These are phyloP conservation scores for Temnothorax rugatulus DNA, from an alignment of 2,888 invertebrate species.

Conservation along the genomic window DNA sequence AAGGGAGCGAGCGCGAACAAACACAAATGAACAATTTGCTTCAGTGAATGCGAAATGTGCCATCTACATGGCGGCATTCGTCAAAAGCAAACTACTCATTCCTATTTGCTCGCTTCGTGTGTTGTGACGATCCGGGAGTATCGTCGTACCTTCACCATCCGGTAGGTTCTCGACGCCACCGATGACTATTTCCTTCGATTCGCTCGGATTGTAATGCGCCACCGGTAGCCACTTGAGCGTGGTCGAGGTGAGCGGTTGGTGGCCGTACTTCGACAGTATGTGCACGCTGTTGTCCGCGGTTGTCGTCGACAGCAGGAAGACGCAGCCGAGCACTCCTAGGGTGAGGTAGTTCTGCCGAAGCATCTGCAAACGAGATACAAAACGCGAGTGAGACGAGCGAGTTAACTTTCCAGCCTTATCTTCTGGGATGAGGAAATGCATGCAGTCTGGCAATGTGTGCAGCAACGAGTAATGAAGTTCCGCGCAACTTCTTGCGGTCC, in stretches of 20 bases:
- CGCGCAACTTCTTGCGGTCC: background rate
- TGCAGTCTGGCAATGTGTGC: background rate
- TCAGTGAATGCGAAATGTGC: background rate
- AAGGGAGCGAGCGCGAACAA: background rate
- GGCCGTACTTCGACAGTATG: slow-evolving; percentile 81
- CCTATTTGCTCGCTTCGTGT: background rate
- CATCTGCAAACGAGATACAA: slow-evolving; percentile 73
- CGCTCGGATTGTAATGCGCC: slow-evolving; percentile 86
- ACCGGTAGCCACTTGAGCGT: slow-evolving; percentile 92
- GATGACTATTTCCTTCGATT: slow-evolving; percentile 90
- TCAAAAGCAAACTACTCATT: background rate
- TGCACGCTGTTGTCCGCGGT: slow-evolving; percentile 84
- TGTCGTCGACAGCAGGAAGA: slow-evolving; percentile 61
- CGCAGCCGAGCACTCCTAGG: slow-evolving; percentile 64
- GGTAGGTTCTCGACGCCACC: slow-evolving; percentile 84
- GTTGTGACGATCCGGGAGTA: background rate
- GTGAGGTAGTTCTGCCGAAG: slow-evolving; percentile 68
- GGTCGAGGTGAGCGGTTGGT: slow-evolving; percentile 93
- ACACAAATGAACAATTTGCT: background rate
- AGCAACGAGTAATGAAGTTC: background rate
- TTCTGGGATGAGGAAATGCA: too few species aligned
- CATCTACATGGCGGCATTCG: background rate
- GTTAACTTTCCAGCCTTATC: background rate
- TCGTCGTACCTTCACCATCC: slow-evolving; percentile 73
- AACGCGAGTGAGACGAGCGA: slow-evolving; percentile 12